A percentile compares a stretch with the other conserved stretches of the same genome.
Conservation (phyloP, 2,888 invertebrate genomes). For the Mechanitis messenoides region DNA sequence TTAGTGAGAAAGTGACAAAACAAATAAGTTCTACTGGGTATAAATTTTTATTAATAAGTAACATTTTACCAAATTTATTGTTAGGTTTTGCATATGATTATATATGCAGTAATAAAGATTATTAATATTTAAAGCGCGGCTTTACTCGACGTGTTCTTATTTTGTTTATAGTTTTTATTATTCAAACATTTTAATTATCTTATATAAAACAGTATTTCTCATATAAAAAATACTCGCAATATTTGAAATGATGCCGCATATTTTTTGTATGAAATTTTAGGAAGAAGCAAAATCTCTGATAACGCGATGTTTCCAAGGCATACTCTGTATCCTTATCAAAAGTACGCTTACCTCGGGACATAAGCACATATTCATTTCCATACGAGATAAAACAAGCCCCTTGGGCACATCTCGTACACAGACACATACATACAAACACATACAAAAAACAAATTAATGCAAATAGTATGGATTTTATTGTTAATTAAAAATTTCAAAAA, state of each 20-base stretch:
- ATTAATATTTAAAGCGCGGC: too few species aligned
- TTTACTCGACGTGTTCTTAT: too few species aligned
- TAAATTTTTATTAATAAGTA: too few species aligned
- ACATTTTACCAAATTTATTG: too few species aligned
- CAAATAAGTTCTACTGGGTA: too few species aligned
- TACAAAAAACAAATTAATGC: conserved; percentile 17
- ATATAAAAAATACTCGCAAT: too few species aligned
- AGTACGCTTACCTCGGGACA: conserved; percentile 22
- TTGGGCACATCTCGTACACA: conserved; percentile 13
- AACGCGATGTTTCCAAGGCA: conserved; percentile 14
- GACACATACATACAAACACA: conserved; percentile 9
- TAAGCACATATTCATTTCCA: conserved; percentile 29
- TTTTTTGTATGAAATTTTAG: conserved; percentile 12
- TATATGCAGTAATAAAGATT: too few species aligned
- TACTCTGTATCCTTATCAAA: conserved; percentile 24
- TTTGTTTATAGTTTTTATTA: too few species aligned
- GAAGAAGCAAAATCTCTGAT: conserved; percentile 18
- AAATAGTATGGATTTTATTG: not conserved
- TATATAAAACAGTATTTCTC: too few species aligned
- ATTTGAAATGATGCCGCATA: not conserved
- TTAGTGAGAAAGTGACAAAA: too few species aligned
- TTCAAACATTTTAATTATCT: too few species aligned
- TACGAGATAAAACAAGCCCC: conserved; percentile 25
- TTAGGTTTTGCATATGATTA: too few species aligned
- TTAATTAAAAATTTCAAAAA: not conserved